Conservation (phyloP, 1,140 invertebrate genomes). For the Acromyrmex heyeri region DNA sequence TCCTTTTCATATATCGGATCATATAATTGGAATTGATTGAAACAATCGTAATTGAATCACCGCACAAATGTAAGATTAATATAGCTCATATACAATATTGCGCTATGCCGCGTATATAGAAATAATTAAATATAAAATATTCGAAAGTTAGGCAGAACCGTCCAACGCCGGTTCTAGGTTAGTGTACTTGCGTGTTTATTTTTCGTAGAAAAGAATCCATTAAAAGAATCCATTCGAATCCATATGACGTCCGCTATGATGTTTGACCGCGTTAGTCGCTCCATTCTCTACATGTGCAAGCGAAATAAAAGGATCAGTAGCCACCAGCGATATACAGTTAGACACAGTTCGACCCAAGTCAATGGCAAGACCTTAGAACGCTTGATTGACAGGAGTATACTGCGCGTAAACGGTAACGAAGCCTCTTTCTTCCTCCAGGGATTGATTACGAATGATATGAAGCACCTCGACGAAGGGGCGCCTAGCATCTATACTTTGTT, state of each 20-base stretch:
- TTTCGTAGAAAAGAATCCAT: constrained; percentile 46
- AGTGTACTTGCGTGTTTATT: constrained; percentile 42
- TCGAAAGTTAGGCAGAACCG: constrained; percentile 39
- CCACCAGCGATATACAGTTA: constrained; percentile 27
- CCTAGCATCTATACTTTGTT: constrained; percentile 93
- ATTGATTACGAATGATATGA: constrained; percentile 95
- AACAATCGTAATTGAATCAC: neutral
- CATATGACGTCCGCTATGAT: constrained; percentile 38
- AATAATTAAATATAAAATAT: neutral
- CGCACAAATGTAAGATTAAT: constrained; percentile 1
- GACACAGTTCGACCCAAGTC: constrained; percentile 52
- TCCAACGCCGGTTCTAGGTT: neutral
- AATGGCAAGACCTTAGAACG: constrained; percentile 80
- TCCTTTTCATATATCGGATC: neutral
- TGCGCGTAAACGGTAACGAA: constrained; percentile 90
- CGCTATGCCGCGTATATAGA: neutral
- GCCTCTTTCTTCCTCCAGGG: constrained; percentile 92
- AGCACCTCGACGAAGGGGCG: constrained; percentile 89
- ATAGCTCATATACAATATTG: neutral
- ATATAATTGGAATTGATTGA: neutral
- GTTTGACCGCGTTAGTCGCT: constrained; percentile 43
- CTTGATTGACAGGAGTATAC: constrained; percentile 85
- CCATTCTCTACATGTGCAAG: constrained; percentile 24
- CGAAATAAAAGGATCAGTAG: constrained; percentile 35
- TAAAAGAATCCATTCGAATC: constrained; percentile 32